Conservation (phyloP, 2,113 vertebrate species). For the Meles meles region DNA sequence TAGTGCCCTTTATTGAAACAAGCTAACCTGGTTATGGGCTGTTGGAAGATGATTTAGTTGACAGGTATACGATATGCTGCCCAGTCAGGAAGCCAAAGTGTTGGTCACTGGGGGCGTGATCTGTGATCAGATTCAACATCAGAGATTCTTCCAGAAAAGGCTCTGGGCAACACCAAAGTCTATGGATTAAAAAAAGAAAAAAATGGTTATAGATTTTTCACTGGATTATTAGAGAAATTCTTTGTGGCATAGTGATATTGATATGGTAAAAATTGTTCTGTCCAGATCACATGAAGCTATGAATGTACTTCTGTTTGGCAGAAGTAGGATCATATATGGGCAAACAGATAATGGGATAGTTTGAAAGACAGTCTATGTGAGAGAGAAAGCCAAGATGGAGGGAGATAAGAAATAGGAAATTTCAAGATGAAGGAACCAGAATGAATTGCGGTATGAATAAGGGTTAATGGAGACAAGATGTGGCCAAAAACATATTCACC, state of each 20-base stretch:
- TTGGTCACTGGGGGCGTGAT: neutral
- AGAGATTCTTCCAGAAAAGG: neutral
- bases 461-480: neutral
- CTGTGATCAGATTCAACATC: neutral
- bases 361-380: neutral
- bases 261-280: neutral
- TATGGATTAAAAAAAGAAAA: neutral
- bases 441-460: neutral
- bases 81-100: neutral
- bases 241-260: neutral
- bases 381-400: constrained; percentile 1
- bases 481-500: neutral
- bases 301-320: neutral
- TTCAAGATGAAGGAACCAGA: neutral
- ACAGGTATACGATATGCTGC: neutral
- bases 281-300: neutral
- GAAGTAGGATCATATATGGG: neutral
- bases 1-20: neutral
- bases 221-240: neutral
- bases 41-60: neutral
- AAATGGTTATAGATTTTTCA: neutral
- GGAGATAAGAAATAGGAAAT: neutral
- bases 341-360: neutral
- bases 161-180: neutral
- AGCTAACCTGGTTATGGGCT: neutral